These are phyloP conservation scores for Pristionchus japonicus DNA, from an alignment of 2,888 invertebrate species.

Conservation along the genomic window DNA sequence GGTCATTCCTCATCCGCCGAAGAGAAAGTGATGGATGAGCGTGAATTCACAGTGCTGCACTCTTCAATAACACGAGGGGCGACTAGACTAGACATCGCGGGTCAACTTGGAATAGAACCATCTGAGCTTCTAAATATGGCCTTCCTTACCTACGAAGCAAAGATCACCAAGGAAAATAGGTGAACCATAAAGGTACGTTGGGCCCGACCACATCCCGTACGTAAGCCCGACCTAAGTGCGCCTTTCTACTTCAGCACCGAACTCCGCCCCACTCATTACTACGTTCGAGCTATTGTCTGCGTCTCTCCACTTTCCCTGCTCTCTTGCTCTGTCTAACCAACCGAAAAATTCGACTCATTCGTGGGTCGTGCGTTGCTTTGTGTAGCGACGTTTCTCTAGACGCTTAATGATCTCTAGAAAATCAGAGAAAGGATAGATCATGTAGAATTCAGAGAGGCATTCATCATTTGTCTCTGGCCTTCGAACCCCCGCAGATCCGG, in stretches of 20 bases:
- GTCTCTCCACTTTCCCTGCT: background rate
- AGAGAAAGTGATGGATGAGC: background rate
- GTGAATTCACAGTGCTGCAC: background rate
- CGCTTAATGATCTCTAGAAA: no score
- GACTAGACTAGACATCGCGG: background rate
- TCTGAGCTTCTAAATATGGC: background rate
- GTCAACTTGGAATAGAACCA: background rate
- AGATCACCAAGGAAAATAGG: background rate
- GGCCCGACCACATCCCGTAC: background rate
- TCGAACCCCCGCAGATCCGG: slow-evolving; percentile 11
- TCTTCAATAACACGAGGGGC: background rate
- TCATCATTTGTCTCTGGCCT: background rate
- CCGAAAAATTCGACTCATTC: no score
- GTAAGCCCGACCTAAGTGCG: background rate
- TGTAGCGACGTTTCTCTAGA: background rate
- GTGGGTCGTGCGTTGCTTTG: background rate
- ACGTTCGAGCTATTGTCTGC: background rate
- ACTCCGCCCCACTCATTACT: background rate
- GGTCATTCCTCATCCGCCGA: background rate
- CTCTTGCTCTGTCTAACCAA: background rate
- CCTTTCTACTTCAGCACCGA: background rate
- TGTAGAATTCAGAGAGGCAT: background rate
- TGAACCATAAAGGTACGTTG: background rate
- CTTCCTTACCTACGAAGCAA: background rate
- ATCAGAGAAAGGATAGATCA: background rate